Evolutionary conservation across 1,140 invertebrate genomes (phyloP).

Genomic region (Armadillidium nasatum): DNA sequence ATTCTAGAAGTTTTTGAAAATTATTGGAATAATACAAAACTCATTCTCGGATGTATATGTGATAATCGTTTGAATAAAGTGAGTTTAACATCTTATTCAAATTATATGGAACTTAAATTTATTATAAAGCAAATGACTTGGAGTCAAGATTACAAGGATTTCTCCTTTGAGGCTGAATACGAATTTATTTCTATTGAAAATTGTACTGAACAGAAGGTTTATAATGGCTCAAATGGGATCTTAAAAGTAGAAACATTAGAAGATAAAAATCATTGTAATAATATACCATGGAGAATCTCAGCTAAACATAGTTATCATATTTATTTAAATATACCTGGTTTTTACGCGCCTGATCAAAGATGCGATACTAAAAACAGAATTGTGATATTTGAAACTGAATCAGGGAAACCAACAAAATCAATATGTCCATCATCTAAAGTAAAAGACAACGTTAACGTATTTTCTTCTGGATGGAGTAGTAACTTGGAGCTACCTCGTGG

Average conservation of each 20-base stretch:
- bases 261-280: slow-evolving; percentile 35
- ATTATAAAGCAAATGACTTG: slow-evolving; percentile 72
- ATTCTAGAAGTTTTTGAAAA: slow-evolving; percentile 39
- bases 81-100: slow-evolving; percentile 59
- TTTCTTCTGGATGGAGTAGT: slow-evolving; percentile 33
- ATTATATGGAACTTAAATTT: slow-evolving; percentile 66
- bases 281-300: slow-evolving; percentile 17
- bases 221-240: slow-evolving; percentile 39
- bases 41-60: slow-evolving; percentile 41
- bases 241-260: slow-evolving; percentile 21
- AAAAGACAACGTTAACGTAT: slow-evolving; percentile 50
- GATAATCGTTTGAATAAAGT: slow-evolving; percentile 30
- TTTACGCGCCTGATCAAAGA: slow-evolving; percentile 44
- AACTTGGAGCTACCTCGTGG: slow-evolving; percentile 51
- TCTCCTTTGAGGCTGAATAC: slow-evolving; percentile 63
- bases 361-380: slow-evolving; percentile 49
- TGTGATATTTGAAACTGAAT: slow-evolving; percentile 30
- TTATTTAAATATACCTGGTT: slow-evolving; percentile 40
- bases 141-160: slow-evolving; percentile 72
- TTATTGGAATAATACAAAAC: slow-evolving; percentile 34
- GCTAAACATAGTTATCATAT: slow-evolving; percentile 32
- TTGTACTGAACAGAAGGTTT: slow-evolving; percentile 24
- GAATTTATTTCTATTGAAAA: slow-evolving; percentile 56
- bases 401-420: slow-evolving; percentile 30
- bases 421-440: slow-evolving; percentile 32